Percentiles rank a stretch among this genome's conserved stretches.
These are phyloP conservation scores for Cataglyphis cursor DNA, from an alignment of 2,888 invertebrate species.

Conservation along the genomic window DNA sequence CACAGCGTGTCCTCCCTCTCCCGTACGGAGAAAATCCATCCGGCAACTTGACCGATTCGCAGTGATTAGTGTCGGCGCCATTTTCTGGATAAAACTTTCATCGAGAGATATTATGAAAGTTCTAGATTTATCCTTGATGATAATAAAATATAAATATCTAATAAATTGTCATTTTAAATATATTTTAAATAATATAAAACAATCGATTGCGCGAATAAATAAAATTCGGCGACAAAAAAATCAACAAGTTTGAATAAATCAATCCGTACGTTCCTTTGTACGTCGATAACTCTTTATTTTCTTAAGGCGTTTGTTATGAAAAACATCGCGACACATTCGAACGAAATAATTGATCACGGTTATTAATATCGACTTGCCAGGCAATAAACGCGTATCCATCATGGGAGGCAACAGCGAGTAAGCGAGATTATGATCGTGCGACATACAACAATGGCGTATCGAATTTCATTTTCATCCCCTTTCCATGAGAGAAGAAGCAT, in stretches of 20 bases:
- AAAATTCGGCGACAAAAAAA: neutral
- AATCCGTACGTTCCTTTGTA: neutral
- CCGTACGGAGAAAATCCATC: constrained; percentile 68
- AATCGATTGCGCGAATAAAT: neutral
- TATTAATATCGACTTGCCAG: constrained; percentile 43
- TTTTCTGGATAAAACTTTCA: constrained; percentile 39
- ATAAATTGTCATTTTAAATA: too few relatives aligned
- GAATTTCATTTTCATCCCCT: constrained; percentile 68
- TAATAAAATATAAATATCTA: neutral
- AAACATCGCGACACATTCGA: neutral
- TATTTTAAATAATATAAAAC: neutral
- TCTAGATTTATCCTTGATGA: neutral
- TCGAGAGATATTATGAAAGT: constrained; percentile 3
- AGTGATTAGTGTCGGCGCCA: constrained; percentile 44
- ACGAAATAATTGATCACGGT: constrained; percentile 43
- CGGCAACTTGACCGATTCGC: constrained; percentile 60
- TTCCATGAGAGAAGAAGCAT: constrained; percentile 15
- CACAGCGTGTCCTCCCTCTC: constrained; percentile 80
- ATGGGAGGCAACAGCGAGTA: constrained; percentile 45
- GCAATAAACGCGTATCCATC: constrained; percentile 44
- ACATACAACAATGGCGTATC: constrained; percentile 69
- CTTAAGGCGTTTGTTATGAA: constrained; percentile 14
- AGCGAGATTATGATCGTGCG: constrained; percentile 58
- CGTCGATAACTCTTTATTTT: neutral
- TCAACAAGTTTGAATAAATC: neutral